These are phyloP conservation scores for Pterocles orientalis DNA, from an alignment of 2,113 vertebrate species.

Conservation along the genomic window DNA sequence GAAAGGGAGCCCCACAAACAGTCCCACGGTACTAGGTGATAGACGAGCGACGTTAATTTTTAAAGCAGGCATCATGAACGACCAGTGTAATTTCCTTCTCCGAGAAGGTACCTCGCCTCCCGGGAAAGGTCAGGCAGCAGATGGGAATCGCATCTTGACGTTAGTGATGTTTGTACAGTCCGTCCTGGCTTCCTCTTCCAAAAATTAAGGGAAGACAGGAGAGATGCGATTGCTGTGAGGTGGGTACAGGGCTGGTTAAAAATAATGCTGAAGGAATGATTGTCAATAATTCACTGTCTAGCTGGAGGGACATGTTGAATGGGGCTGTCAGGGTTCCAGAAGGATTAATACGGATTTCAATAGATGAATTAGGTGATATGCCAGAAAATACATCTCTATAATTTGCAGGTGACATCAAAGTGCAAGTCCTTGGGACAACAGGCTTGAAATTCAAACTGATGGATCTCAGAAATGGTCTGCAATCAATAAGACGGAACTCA, in stretches of 20 bases:
- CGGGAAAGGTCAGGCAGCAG: not conserved
- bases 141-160: not conserved
- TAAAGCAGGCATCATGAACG: not conserved
- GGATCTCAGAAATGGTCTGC: not conserved
- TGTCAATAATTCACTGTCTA: not conserved
- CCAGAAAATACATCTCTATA: not conserved
- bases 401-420: not conserved
- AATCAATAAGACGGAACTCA: not conserved
- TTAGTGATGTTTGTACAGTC: not conserved
- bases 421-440: not conserved
- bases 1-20: not conserved
- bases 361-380: not conserved
- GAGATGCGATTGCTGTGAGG: not conserved
- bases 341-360: not conserved
- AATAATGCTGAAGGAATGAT: not conserved
- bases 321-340: not conserved
- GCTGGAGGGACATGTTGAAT: not conserved
- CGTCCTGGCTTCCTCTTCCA: not conserved
- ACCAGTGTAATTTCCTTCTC: not conserved
- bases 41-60: not conserved
- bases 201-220: not conserved
- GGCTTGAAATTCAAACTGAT: not conserved
- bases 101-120: not conserved
- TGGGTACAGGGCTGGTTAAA: not conserved
- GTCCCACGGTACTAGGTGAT: fast-evolving